These are phyloP conservation scores for Chelonus insularis DNA, from an alignment of 1,140 invertebrate genomes.

Conservation along the genomic window DNA sequence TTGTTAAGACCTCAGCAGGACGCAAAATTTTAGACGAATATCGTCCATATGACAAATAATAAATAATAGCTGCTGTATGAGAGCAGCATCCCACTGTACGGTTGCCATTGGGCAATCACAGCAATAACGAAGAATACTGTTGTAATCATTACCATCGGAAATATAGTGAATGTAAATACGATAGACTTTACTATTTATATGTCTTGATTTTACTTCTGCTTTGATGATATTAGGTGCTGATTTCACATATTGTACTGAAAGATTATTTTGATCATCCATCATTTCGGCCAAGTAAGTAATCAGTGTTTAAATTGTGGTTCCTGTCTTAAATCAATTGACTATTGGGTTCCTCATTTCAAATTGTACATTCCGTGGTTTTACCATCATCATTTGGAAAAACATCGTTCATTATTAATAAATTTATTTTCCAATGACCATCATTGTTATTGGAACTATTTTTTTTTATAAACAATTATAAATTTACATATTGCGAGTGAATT, in stretches of 20 bases:
- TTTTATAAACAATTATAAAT: too few species aligned
- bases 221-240: constrained; percentile 15
- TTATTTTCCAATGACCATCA: too few species aligned
- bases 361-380: too few species aligned
- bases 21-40: constrained; percentile 21
- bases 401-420: too few species aligned
- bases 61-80: constrained; percentile 28
- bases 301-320: too few species aligned
- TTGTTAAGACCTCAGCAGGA: constrained; percentile 14
- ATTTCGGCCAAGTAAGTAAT: constrained; percentile 35
- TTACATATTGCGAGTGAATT: too few species aligned
- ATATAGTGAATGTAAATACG: constrained; percentile 26
- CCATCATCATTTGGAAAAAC: too few species aligned
- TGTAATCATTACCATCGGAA: constrained; percentile 4
- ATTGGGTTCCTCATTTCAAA: too few species aligned
- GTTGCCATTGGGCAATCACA: constrained; percentile 32
- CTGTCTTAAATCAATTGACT: too few species aligned
- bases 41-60: constrained; percentile 28
- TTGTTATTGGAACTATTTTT: too few species aligned
- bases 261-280: constrained; percentile 24
- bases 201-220: constrained; percentile 26
- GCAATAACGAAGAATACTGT: constrained; percentile 19
- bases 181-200: constrained; percentile 29
- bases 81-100: constrained; percentile 29
- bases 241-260: constrained; percentile 24